Percentiles rank a stretch among this genome's conserved stretches.
Evolutionary conservation across 1,140 invertebrate genomes (phyloP).

Genomic region (Chrysomallon squamiferum): DNA sequence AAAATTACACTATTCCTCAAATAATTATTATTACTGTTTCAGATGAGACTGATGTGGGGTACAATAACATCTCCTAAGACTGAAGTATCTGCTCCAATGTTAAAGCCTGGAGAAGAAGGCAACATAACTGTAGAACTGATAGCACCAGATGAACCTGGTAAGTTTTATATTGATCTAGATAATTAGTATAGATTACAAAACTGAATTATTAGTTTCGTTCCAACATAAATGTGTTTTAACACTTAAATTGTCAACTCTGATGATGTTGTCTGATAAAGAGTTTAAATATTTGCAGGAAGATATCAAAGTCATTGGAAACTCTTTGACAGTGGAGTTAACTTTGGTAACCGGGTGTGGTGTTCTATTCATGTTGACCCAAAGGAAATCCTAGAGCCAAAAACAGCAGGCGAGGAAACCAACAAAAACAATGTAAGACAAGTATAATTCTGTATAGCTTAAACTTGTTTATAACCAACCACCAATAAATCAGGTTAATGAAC

Average conservation of each 20-base stretch:
- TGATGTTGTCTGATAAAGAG: constrained; percentile 34
- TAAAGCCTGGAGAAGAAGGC: constrained; percentile 55
- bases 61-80: constrained; percentile 33
- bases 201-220: constrained; percentile 45
- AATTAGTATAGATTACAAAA: not conserved
- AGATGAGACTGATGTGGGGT: constrained; percentile 42
- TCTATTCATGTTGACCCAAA: constrained; percentile 47
- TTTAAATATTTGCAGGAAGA: constrained; percentile 31
- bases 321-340: constrained; percentile 46
- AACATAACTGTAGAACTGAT: constrained; percentile 48
- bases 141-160: constrained; percentile 49
- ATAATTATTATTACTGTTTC: constrained; percentile 13
- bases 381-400: constrained; percentile 37
- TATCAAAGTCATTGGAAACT: constrained; percentile 63
- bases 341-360: constrained; percentile 61
- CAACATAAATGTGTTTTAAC: constrained; percentile 52
- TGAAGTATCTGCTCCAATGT: constrained; percentile 39
- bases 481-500: too few species aligned
- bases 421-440: too few species aligned
- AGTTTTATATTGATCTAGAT: not conserved
- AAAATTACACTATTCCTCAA: too few species aligned
- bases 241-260: constrained; percentile 47
- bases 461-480: too few species aligned
- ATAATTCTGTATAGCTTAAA: too few species aligned
- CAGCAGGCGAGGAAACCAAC: constrained; percentile 3